Evolutionary conservation across 1,140 invertebrate species (phyloP), one percentile per base, ranked within the genome.

Genomic region (Lethocerus indicus): DNA sequence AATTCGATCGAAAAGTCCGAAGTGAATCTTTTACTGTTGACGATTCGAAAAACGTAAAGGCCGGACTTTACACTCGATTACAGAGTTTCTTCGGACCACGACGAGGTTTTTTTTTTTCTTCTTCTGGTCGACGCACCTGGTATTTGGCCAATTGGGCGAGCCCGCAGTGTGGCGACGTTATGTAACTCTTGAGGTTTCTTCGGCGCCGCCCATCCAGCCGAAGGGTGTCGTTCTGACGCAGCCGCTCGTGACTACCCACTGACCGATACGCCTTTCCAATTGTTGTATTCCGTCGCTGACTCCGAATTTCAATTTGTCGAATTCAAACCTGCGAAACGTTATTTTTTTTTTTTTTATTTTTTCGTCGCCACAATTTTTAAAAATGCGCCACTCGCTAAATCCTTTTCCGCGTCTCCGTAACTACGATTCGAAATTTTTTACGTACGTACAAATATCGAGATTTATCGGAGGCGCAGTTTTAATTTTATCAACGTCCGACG

Each of bases 171-270:
- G 91, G 66, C 2, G 87, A 85, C 37, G 84, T 79, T 60, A 82
- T 72, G 60, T 89, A 94, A 58, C 87, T 89, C 63, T 93, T 93
- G 18, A 95, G 68, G 20, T 76, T 75, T 50, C 75, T 68, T 96
- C 92, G 24, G 87, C 81, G 53, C 92, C 88, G 49, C 74, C 77
- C 40, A 95, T 65, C 86, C 89, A 93, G 18, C 71, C 66, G 36
- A 88, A 72, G 25, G 95, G 67, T 35, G n/a, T n/a, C n/a, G n/a
- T 78, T 72, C 54, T 92, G 87, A 57, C 91, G 76, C 2, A 83
- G 82, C 49, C 76, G 75, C 60, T 95, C 90, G 60, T 92, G 50
- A 89, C 83, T 39, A 72, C 78, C 91, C 91, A 95, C 65, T 92
- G 87, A 56, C 83, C 76, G 29, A 95, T 72, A 49, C 83, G 77